These are phyloP conservation scores for Cyprinodon brontotheroides DNA, from an alignment of 2,113 vertebrate genomes.

Conservation along the genomic window DNA sequence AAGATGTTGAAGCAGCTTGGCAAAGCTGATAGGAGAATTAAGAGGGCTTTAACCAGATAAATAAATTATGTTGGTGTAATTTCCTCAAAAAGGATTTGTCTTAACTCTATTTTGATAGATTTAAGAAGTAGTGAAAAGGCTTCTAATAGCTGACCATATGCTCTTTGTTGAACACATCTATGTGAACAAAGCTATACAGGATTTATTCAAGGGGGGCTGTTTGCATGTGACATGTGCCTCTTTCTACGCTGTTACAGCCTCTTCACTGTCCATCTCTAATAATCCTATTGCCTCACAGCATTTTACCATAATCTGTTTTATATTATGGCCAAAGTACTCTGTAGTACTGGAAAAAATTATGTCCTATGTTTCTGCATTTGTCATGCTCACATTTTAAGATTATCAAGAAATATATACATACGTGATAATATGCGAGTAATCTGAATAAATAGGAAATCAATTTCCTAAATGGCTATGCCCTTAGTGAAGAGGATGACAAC, in stretches of 20 bases:
- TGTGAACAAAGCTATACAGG: slow-evolving; percentile 36
- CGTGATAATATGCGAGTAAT: no score
- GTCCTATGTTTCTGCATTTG: no score
- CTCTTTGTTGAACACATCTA: slow-evolving; percentile 42
- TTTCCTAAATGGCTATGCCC: no score
- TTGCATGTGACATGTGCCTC: slow-evolving; percentile 29
- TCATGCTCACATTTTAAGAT: no score
- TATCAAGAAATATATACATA: no score
- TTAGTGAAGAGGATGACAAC: no score
- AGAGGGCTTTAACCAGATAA: slow-evolving; percentile 77
- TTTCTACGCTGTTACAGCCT: slow-evolving; percentile 39
- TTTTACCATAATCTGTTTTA: slow-evolving; percentile 72
- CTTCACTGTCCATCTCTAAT: slow-evolving; percentile 29
- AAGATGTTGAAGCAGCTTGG: slow-evolving; percentile 76
- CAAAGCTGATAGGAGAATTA: slow-evolving; percentile 77
- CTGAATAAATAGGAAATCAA: no score
- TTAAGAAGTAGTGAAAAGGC: slow-evolving; percentile 50
- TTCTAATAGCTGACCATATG: slow-evolving; percentile 43
- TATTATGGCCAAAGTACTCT: slow-evolving; percentile 40
- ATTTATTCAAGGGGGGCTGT: slow-evolving; percentile 18
- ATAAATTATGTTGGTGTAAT: slow-evolving; percentile 80
- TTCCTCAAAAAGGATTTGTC: slow-evolving; percentile 79
- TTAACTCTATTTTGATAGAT: slow-evolving; percentile 67
- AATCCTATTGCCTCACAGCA: slow-evolving; percentile 46
- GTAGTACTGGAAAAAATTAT: background rate